Percentiles rank a stretch among this genome's conserved stretches.
Conservation (phyloP, 2,797 vertebrate species). For the Glyptemys insculpta region DNA sequence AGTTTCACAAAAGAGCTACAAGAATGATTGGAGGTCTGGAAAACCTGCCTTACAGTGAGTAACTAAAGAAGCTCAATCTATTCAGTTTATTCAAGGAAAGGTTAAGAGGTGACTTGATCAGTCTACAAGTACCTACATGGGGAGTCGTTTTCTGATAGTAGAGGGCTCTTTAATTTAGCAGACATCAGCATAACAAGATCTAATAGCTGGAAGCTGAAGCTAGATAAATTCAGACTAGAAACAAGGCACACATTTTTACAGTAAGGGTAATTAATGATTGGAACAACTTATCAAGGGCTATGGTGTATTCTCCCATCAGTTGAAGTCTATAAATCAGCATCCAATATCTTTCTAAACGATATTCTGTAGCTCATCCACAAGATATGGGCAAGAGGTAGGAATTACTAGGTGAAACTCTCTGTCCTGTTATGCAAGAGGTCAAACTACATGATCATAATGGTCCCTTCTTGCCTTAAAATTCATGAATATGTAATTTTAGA, state of each 20-base stretch:
- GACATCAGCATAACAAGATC: conserved; percentile 13
- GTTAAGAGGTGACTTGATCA: neutral
- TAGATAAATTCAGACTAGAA: conserved; percentile 25
- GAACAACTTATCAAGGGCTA: conserved; percentile 36
- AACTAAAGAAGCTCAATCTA: neutral
- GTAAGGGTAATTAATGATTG: conserved; percentile 49
- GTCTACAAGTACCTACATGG: conserved; percentile 13
- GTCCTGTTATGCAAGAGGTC: neutral
- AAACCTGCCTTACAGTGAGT: neutral
- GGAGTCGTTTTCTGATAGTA: conserved; percentile 26
- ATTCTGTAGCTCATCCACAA: neutral
- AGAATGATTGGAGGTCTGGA: neutral
- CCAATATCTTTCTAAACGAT: neutral
- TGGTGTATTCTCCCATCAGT: conserved; percentile 34
- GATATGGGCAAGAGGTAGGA: neutral
- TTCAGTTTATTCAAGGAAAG: neutral
- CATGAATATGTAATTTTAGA: neutral
- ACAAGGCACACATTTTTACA: neutral
- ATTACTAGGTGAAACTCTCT: conserved; percentile 3
- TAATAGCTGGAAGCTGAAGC: neutral
- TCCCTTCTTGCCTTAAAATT: neutral
- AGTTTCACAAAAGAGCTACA: neutral
- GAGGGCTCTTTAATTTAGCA: conserved; percentile 37
- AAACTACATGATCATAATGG: neutral
- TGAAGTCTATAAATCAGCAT: conserved; percentile 35